A percentile compares a stretch with the other conserved stretches of the same genome.
Conservation (phyloP, 2,888 invertebrate genomes). For the Nephrotoma appendiculata region DNA sequence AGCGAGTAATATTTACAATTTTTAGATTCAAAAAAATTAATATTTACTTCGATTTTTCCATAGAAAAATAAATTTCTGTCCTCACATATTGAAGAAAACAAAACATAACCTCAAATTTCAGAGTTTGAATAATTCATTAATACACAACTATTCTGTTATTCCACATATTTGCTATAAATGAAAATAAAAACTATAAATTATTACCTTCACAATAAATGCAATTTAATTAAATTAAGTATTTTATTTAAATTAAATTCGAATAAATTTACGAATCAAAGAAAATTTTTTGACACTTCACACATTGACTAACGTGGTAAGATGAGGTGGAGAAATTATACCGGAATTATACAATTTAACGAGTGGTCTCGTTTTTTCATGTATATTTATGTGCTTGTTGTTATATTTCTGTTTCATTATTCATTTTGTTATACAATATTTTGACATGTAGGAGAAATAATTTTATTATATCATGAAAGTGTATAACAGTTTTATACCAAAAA, state of each 20-base stretch:
- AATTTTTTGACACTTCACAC: neutral
- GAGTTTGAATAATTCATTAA: neutral
- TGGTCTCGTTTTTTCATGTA: neutral
- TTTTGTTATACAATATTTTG: neutral
- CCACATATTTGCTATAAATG: neutral
- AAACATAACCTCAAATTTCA: neutral
- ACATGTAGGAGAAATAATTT: neutral
- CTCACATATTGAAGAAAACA: neutral
- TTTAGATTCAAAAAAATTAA: neutral
- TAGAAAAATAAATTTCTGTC: neutral
- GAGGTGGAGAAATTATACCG: neutral
- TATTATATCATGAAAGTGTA: neutral
- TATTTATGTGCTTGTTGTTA: neutral
- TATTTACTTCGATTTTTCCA: neutral
- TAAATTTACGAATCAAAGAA: neutral
- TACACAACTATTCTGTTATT: neutral
- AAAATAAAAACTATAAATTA: neutral
- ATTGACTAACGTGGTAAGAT: neutral
- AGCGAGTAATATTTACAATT: too few species aligned
- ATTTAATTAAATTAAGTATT: neutral
- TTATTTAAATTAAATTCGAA: neutral
- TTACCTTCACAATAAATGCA: neutral
- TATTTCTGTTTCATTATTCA: neutral
- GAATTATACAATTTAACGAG: neutral
- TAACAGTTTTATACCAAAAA: neutral